These are phyloP conservation scores for Apeltes quadracus DNA, from an alignment of 2,113 vertebrate genomes.

Conservation along the genomic window DNA sequence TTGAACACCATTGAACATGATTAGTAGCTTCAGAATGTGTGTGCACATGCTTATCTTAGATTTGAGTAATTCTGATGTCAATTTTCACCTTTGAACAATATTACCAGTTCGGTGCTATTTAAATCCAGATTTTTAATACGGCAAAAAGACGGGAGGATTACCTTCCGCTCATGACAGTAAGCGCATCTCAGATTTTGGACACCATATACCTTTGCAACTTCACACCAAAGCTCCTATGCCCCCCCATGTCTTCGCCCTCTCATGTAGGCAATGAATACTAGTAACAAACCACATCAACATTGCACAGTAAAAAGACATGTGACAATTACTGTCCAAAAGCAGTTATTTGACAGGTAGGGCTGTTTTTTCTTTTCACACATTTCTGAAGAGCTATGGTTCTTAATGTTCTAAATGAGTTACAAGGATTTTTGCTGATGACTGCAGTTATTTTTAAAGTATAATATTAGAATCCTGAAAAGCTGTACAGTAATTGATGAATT, in stretches of 20 bases:
- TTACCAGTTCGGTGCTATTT: conserved; percentile 50
- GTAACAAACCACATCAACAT: conserved; percentile 30
- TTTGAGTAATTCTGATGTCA: neutral
- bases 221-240: conserved; percentile 27
- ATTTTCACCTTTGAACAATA: conserved; percentile 31
- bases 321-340: conserved; percentile 11
- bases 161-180: conserved; percentile 57
- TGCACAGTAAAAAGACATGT: conserved; percentile 18
- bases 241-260: conserved; percentile 33
- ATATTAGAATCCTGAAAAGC: conserved; percentile 68
- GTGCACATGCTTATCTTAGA: neutral
- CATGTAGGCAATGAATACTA: conserved; percentile 26
- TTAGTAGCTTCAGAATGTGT: neutral
- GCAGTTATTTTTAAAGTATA: conserved; percentile 71
- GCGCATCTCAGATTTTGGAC: conserved; percentile 60
- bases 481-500: conserved; percentile 76
- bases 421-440: conserved; percentile 60
- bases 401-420: conserved; percentile 54
- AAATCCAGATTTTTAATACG: conserved; percentile 58
- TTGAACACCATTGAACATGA: neutral
- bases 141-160: conserved; percentile 58
- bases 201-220: conserved; percentile 57
- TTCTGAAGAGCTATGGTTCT: no score
- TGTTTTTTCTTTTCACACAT: conserved; percentile 30
- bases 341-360: conserved; percentile 18